Conservation (phyloP, 2,797 vertebrate species). For the Oophaga sylvatica region DNA sequence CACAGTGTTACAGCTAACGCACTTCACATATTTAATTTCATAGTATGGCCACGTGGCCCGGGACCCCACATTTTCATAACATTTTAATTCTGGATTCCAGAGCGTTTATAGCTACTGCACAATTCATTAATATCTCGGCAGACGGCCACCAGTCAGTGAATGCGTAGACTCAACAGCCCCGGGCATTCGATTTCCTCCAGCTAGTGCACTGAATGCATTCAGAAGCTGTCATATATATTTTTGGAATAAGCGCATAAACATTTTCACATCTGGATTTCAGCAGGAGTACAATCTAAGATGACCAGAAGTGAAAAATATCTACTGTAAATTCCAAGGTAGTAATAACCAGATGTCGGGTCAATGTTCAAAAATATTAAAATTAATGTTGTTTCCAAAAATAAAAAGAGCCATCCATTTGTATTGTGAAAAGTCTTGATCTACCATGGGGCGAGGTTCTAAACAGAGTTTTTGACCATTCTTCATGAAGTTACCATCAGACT, state of each 20-base stretch:
- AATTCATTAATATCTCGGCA: slow-evolving; percentile 12
- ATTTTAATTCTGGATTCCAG: background rate
- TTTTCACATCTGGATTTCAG: slow-evolving; percentile 26
- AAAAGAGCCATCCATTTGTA: background rate
- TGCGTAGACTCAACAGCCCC: background rate
- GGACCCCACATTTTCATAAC: background rate
- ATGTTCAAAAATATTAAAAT: background rate
- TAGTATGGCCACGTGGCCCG: background rate
- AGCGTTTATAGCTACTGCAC: slow-evolving; percentile 13
- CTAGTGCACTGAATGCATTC: background rate
- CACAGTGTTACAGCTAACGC: background rate
- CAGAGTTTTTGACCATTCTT: too few relatives aligned
- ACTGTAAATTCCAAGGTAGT: background rate
- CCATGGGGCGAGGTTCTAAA: background rate
- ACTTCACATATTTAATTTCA: background rate
- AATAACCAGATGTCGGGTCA: background rate
- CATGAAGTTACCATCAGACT: too few relatives aligned
- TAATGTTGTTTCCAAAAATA: background rate
- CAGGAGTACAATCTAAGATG: background rate
- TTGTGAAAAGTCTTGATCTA: background rate
- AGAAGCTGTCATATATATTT: background rate
- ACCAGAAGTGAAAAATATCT: background rate
- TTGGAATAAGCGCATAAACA: slow-evolving; percentile 13
- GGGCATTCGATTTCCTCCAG: background rate
- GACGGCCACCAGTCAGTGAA: background rate